Evolutionary conservation across 2,797 vertebrate genomes (phyloP).

Genomic region (Gymnothorax javanicus): DNA sequence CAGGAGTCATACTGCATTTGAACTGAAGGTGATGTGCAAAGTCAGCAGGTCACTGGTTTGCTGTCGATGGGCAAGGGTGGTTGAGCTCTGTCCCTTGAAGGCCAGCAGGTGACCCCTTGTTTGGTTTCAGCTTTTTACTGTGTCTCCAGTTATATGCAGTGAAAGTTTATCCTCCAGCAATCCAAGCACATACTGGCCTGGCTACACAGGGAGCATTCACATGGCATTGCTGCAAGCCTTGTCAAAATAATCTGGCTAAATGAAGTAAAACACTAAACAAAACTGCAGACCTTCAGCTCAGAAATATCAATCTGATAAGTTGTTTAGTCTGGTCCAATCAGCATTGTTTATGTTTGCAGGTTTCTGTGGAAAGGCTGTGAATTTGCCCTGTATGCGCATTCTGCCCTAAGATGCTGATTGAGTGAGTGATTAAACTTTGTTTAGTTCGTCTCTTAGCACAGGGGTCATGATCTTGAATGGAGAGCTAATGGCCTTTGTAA

Average conservation of each 20-base stretch:
- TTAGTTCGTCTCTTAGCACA: background rate
- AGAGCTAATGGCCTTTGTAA: background rate
- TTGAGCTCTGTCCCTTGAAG: background rate
- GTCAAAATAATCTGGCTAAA: no score
- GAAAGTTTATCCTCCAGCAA: no score
- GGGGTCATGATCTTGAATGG: background rate
- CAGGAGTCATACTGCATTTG: background rate
- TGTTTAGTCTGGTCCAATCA: background rate
- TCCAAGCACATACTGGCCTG: no score
- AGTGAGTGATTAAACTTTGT: background rate
- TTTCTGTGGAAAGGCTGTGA: background rate
- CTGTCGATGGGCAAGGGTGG: background rate
- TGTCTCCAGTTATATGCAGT: background rate
- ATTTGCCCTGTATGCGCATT: background rate
- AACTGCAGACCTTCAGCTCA: background rate
- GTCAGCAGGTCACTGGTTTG: background rate
- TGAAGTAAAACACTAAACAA: no score
- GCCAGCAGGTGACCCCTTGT: background rate
- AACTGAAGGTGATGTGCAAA: constrained; percentile 1
- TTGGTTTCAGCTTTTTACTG: background rate
- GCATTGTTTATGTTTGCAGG: background rate
- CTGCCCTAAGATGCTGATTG: background rate
- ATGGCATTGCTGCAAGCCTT: background rate
- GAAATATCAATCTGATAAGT: background rate
- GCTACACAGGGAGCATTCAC: background rate